These are phyloP conservation scores for Drosophila lacicola DNA, from an alignment of 2,888 invertebrate species.

Conservation along the genomic window DNA sequence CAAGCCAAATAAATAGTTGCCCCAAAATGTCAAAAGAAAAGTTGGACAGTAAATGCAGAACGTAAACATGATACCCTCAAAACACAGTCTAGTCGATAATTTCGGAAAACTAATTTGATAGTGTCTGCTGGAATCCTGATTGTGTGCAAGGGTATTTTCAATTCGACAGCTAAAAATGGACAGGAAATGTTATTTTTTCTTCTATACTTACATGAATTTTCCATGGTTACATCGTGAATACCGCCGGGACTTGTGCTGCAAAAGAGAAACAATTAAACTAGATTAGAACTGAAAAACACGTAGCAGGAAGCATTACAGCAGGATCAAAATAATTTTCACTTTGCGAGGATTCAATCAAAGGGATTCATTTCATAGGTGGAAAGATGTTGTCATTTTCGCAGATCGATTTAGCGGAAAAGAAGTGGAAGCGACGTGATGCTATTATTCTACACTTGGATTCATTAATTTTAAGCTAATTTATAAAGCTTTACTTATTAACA, in stretches of 20 bases:
- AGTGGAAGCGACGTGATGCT: too few species aligned
- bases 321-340: too few species aligned
- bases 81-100: not conserved
- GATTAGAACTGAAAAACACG: not conserved
- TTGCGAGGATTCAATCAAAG: too few species aligned
- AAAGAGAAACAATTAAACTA: conserved; percentile 72
- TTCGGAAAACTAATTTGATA: too few species aligned
- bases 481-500: not conserved
- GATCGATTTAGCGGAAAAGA: too few species aligned
- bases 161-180: not conserved
- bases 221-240: conserved; percentile 89
- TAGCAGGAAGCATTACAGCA: not conserved
- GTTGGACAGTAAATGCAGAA: not conserved
- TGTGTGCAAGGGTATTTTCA: not conserved
- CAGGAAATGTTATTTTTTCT: not conserved
- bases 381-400: too few species aligned
- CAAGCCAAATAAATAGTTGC: not conserved
- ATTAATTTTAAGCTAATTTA: too few species aligned
- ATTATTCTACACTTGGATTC: too few species aligned
- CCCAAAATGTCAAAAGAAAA: not conserved
- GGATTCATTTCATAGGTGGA: too few species aligned
- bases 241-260: conserved; percentile 90
- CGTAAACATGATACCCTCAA: not conserved
- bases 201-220: conserved; percentile 84
- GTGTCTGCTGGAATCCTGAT: too few species aligned